Base-by-base conservation (phyloP, 2,888 invertebrate species). In the Sclerodermus sp. region DNA sequence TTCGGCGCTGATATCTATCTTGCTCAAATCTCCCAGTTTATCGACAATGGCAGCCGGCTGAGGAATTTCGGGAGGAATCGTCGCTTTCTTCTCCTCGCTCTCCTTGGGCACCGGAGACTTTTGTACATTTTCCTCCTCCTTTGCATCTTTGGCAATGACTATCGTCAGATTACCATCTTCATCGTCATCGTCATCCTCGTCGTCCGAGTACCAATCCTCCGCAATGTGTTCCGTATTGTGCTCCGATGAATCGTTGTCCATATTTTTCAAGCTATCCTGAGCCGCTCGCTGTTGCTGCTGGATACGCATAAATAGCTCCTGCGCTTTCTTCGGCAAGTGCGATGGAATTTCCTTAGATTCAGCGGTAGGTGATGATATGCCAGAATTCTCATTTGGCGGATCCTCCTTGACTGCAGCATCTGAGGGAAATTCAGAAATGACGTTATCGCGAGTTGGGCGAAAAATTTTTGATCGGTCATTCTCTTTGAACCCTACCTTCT, bases 171-270 rank as follows among this genome's bases (percentile, higher is more conserved):
- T 71, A 50, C 74, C 67, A 15, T 58, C 57, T 44, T 71, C 57
- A 54, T 71, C 61, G 52, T 71, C 67, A 57, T 74, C 61, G n/a
- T 78, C 81, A 45, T 80, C 71, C 2, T 71, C 91, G 58, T 90
- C 90, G 71, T 90, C 90, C 1, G 90, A 91, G 71, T 91, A 91
- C 88, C 91, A 91, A 76, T 88, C 86, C 49, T 80, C 79, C 38
- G 77, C 75, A 48, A 74, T 68, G 45, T 67, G 68, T 14, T 64
- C 67, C 1, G 71, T 64, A 29, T 73, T 74, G 23, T 68, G 70
- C 15, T 65, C 46, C 2, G 57, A 45, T 13, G 68, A 54, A 38
- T 77, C 74, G 2, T 74, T 73, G 48, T 79, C 77, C 45, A 79
- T 67, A 43, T 80, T 81, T 50, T 83, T 70, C 23, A 71, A 71